phyloP scores from a whole-genome alignment of 2,888 invertebrate genomes.

The Callinectes sapidus region DNA sequence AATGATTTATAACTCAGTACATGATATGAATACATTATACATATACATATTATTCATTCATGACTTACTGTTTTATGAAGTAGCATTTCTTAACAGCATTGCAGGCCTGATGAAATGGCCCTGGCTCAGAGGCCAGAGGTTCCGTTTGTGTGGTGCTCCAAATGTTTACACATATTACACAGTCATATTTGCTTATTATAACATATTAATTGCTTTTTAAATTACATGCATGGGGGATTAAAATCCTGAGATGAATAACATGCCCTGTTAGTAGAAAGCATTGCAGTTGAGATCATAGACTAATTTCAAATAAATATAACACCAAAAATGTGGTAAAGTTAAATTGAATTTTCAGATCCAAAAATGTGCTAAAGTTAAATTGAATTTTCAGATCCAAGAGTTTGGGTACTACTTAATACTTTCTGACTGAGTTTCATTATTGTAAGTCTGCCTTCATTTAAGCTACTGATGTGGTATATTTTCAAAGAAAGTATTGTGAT shows the following conservation, averaged over 20 bases:
- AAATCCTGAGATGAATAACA: not conserved
- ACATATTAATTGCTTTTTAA: not conserved
- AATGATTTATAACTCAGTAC: too few species aligned
- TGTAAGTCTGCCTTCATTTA: not conserved
- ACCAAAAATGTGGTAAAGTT: not conserved
- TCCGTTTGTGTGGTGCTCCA: too few species aligned
- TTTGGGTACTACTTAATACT: conserved; percentile 25
- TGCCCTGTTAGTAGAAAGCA: not conserved
- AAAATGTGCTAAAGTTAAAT: conserved; percentile 9
- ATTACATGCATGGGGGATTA: not conserved
- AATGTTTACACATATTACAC: too few species aligned
- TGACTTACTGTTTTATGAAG: too few species aligned
- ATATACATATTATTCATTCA: too few species aligned
- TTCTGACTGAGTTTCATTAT: conserved; percentile 22
- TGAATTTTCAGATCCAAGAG: conserved; percentile 11
- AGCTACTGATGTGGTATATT: not conserved
- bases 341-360: not conserved
- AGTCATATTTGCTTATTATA: not conserved
- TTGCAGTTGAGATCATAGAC: not conserved
- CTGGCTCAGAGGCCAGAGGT: too few species aligned
- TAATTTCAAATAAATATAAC: not conserved
- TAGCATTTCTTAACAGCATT: too few species aligned
- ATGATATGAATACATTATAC: too few species aligned
- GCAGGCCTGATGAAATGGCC: too few species aligned
- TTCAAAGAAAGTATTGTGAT: not conserved